Evolutionary conservation across 2,797 vertebrate genomes (phyloP).

Genomic region (Arctocebus calabarensis): DNA sequence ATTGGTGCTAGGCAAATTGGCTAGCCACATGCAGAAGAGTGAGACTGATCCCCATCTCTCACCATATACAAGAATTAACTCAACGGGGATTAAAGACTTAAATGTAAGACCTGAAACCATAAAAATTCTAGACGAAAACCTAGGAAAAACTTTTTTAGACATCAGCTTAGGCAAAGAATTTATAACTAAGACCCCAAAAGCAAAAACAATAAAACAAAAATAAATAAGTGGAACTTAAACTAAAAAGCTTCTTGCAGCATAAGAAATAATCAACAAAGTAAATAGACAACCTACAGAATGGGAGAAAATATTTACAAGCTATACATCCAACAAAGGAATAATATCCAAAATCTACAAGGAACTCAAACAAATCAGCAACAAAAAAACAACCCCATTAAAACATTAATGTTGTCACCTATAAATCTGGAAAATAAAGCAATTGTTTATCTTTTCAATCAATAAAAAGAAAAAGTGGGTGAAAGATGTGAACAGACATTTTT

Average conservation of each 20-base stretch:
- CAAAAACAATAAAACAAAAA: not conserved
- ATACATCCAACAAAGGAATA: not conserved
- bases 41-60: not conserved
- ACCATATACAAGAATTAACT: not conserved
- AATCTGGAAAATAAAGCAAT: no score
- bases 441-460: no score
- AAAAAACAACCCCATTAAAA: not conserved
- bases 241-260: not conserved
- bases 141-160: not conserved
- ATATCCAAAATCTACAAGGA: not conserved
- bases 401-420: no score
- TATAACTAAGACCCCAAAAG: not conserved
- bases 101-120: not conserved
- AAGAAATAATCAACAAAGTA: not conserved
- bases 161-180: not conserved
- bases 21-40: not conserved
- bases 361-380: not conserved
- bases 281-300: not conserved
- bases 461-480: not conserved
- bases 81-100: not conserved
- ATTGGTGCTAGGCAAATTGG: not conserved
- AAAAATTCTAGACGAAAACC: not conserved
- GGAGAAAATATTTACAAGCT: not conserved
- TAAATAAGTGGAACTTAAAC: not conserved
- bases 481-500: not conserved